Evolutionary conservation across 2,888 invertebrate genomes (phyloP), one percentile per base, ranked within the genome.

Genomic region (Allophyes oxyacanthae): DNA sequence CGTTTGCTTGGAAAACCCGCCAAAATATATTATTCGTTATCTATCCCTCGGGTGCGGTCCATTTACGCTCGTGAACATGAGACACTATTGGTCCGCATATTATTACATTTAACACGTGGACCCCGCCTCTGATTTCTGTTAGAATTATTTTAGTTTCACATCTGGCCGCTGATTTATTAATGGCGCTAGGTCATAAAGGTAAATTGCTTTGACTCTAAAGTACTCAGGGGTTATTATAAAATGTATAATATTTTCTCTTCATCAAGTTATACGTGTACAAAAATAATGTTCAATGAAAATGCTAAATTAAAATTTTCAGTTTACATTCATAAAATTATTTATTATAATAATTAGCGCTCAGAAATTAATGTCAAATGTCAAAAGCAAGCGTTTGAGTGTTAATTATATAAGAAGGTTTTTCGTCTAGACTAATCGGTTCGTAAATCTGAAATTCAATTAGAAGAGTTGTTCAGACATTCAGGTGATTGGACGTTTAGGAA

Each of bases 1-100:
- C 70, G 68, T 71, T 81, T 83, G 75, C 81, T 82, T 82, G 82
- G 84, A 85, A 85, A 87, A 85, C 81, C 83, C 86, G 81, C 77
- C 84, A 82, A 90, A 90, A 90, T 91, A 89, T 88, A 90, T 91
- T 91, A 88, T 86, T 82, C 86, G 85, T 85, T 90, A 91, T 90
- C 89, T 87, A 79, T 76, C 89, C 85, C 89, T 14, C 43, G 88
- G 83, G 91, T 69, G 72, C 79, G 74, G 77, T 86, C 78, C 80
- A 81, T 86, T 79, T 76, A 68, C 71, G 72, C 64, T 62, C 77
- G 76, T 63, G 76, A 75, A 82, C 75, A 74, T 64, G 74, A 74
- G 71, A 74, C 81, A 81, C 81, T 82, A 86, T 86, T 78, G 81
- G 74, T 78, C 75, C 72, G 80, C 81, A 79, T 84, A 83, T 84